These are phyloP conservation scores for Nyctibius bracteatus DNA, from an alignment of 2,113 vertebrate genomes.

Conservation along the genomic window DNA sequence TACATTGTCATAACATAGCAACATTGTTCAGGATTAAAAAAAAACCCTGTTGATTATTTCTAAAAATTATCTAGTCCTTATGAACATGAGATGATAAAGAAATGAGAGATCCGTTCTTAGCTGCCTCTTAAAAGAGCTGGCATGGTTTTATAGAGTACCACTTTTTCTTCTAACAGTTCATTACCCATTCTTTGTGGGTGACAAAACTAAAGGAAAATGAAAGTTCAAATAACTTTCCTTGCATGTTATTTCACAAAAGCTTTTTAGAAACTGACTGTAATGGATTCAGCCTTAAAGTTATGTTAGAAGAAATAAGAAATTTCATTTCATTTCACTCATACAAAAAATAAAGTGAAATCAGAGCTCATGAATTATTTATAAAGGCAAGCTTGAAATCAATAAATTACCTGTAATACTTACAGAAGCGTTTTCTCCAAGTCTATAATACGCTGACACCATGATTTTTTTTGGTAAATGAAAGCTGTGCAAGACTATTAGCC, in stretches of 20 bases:
- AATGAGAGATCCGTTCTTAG: background rate
- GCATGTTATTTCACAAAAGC: background rate
- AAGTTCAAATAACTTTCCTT: background rate
- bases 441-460: background rate
- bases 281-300: background rate
- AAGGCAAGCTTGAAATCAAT: background rate
- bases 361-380: constrained; percentile 6
- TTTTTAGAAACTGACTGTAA: background rate
- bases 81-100: background rate
- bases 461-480: background rate
- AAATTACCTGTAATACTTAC: background rate
- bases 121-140: background rate
- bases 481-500: background rate
- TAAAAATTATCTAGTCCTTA: background rate
- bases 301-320: background rate
- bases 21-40: background rate
- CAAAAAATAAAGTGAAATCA: constrained; percentile 1
- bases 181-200: background rate
- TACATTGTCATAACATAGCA: background rate
- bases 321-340: background rate
- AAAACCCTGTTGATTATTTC: background rate
- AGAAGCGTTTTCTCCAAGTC: background rate
- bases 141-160: background rate
- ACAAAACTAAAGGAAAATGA: background rate
- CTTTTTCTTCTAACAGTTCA: background rate